Conservation (phyloP, 2,113 vertebrate species). For the Ictalurus punctatus region DNA sequence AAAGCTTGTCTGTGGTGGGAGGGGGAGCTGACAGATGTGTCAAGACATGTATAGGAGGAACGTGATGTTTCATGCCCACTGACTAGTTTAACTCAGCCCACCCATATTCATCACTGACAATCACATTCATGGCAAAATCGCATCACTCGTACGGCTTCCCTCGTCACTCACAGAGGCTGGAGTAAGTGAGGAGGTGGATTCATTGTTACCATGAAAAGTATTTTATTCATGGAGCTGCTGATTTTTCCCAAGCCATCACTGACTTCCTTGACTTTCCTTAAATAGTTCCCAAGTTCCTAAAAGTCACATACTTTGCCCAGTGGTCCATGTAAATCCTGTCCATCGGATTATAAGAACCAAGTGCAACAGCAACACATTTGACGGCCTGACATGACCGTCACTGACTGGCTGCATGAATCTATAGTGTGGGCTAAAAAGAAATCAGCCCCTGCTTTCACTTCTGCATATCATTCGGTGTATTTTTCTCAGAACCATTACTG, state of each 20-base stretch:
- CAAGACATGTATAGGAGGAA: constrained; percentile 64
- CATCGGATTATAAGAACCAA: neutral
- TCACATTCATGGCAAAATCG: constrained; percentile 19
- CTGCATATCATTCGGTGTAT: neutral
- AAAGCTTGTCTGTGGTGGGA: constrained; percentile 68
- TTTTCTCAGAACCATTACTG: neutral
- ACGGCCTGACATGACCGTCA: neutral
- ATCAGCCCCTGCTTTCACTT: neutral
- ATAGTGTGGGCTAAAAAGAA: neutral
- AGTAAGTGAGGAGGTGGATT: neutral
- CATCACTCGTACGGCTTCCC: neutral
- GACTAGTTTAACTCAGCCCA: constrained; percentile 66
- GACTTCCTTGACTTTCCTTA: neutral
- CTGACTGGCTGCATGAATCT: neutral
- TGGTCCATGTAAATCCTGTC: neutral
- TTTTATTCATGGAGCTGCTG: neutral
- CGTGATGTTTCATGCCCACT: constrained; percentile 66
- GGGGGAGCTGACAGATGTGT: constrained; percentile 71
- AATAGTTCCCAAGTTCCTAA: neutral
- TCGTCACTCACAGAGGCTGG: neutral
- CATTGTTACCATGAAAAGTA: neutral
- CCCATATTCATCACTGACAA: constrained; percentile 60
- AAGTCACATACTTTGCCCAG: neutral
- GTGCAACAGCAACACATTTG: neutral
- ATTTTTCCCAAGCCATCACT: neutral